A percentile compares a stretch with the other conserved stretches of the same genome.
Conservation (phyloP, 1,140 invertebrate species). For the Drosophila erecta region DNA sequence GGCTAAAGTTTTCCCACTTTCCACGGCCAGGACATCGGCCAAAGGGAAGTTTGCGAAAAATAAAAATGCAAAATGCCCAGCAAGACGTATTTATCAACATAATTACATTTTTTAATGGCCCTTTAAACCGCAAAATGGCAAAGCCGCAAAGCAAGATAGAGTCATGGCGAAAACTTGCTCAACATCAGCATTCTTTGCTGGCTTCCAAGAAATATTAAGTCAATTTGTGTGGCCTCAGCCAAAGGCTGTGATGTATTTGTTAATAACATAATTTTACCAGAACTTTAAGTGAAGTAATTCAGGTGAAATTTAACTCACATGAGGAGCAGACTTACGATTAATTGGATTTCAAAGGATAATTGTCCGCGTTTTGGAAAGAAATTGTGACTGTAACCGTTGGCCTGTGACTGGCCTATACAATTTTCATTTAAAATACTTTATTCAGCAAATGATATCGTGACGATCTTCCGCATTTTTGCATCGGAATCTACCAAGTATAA, state of each 20-base stretch:
- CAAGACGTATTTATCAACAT: conserved; percentile 84
- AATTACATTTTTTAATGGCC: conserved; percentile 84
- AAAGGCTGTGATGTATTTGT: background rate
- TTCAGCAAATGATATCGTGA: too few species aligned
- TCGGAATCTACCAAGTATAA: too few species aligned
- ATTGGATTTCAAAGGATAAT: too few species aligned
- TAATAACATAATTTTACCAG: too few species aligned
- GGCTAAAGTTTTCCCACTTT: conserved; percentile 56
- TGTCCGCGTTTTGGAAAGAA: too few species aligned
- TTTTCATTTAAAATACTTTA: too few species aligned
- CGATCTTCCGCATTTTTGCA: too few species aligned
- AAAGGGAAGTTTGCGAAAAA: conserved; percentile 62
- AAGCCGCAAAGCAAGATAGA: conserved; percentile 63
- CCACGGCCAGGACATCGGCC: conserved; percentile 26
- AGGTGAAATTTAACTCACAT: too few species aligned
- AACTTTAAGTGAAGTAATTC: too few species aligned
- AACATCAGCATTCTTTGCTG: background rate
- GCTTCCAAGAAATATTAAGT: conserved; percentile 21
- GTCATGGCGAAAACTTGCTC: conserved; percentile 21
- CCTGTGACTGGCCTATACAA: too few species aligned
- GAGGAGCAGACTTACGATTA: too few species aligned
- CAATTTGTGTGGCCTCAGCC: background rate
- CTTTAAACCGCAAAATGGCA: conserved; percentile 83
- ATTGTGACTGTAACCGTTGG: too few species aligned
- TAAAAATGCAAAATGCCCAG: conserved; percentile 75